Conservation (phyloP, 2,797 vertebrate genomes). For the Okamejei kenojei region DNA sequence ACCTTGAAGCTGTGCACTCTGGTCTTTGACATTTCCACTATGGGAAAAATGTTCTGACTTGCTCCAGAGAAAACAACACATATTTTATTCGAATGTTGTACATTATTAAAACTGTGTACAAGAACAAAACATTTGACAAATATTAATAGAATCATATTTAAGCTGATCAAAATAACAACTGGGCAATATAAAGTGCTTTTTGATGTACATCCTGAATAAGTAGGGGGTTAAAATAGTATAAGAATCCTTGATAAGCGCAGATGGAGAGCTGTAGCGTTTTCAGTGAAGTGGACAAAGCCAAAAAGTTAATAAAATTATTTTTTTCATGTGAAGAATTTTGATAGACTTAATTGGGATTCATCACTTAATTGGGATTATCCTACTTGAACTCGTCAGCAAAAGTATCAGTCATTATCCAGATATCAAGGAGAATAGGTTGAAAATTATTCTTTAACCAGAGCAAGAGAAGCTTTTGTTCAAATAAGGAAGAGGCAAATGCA, state of each 20-base stretch:
- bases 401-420: not conserved
- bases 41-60: no score
- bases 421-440: not conserved
- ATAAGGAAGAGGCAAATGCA: not conserved
- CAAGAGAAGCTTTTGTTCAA: not conserved
- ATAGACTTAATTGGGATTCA: not conserved
- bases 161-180: not conserved
- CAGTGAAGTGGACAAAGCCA: not conserved
- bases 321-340: not conserved
- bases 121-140: not conserved
- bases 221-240: not conserved
- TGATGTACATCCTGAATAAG: not conserved
- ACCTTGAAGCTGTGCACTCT: no score
- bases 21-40: no score
- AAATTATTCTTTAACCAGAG: not conserved
- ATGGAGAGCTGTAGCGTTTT: not conserved
- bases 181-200: not conserved
- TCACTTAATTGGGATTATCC: no score
- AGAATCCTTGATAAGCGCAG: not conserved
- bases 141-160: not conserved
- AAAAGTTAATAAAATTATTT: not conserved
- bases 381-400: not conserved
- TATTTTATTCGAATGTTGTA: no score
- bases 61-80: no score
- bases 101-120: not conserved